phyloP scores from a whole-genome alignment of 2,113 vertebrate genomes.

The Agapornis roseicollis region DNA sequence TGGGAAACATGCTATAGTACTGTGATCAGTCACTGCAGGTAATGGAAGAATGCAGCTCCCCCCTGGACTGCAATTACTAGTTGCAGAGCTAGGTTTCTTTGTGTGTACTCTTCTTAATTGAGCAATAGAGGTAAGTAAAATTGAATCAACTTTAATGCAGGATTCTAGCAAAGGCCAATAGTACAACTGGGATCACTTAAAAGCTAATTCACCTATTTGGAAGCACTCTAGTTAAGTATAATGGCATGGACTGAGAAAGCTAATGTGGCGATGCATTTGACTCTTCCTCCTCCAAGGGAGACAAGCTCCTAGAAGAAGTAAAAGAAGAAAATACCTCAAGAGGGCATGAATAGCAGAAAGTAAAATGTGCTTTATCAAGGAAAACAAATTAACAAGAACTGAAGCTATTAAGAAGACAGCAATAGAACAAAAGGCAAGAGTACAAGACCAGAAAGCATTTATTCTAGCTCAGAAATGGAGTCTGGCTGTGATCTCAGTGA shows the following conservation, averaged over 20 bases:
- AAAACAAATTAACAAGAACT: neutral
- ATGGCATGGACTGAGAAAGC: neutral
- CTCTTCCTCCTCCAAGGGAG: neutral
- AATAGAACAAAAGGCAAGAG: neutral
- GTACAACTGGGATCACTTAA: slow-evolving; percentile 26
- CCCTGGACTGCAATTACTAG: neutral
- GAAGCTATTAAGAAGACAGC: neutral
- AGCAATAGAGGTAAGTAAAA: slow-evolving; percentile 28
- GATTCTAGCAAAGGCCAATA: neutral
- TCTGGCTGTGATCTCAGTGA: neutral
- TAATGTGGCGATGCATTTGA: neutral
- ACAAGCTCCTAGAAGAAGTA: neutral
- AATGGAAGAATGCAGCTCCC: neutral
- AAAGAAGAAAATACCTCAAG: neutral
- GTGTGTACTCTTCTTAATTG: neutral
- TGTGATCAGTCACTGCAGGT: neutral
- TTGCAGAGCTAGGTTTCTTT: neutral
- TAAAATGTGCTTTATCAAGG: neutral
- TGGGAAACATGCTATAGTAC: rapidly evolving
- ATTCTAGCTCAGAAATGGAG: neutral
- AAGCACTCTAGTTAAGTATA: slow-evolving; percentile 3
- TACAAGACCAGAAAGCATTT: neutral
- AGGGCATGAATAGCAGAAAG: neutral
- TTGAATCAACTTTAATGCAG: neutral
- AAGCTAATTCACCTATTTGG: slow-evolving; percentile 9